Percentiles rank a stretch among this genome's conserved stretches.
Conservation (phyloP, 2,888 invertebrate species). For the Stenchaetothrips biformis region DNA sequence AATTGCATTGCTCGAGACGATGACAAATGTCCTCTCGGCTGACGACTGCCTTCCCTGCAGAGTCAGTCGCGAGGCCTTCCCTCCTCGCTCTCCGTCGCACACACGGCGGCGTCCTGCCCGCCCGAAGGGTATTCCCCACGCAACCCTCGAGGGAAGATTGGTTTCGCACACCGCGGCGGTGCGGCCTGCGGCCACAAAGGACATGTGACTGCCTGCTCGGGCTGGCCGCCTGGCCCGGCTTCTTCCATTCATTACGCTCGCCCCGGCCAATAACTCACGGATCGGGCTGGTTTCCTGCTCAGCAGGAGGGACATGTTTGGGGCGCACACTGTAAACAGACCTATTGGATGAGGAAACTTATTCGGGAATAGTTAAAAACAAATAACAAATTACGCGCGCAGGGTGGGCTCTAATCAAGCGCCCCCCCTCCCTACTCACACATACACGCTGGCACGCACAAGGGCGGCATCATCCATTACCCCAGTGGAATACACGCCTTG, state of each 20-base stretch:
- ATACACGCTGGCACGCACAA: too few relatives aligned
- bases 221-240: background rate
- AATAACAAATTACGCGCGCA: too few relatives aligned
- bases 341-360: too few relatives aligned
- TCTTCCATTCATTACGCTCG: background rate
- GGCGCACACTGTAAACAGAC: background rate
- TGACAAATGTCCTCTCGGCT: conserved; percentile 9
- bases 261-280: background rate
- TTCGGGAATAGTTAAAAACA: too few relatives aligned
- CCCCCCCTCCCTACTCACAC: too few relatives aligned
- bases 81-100: background rate
- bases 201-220: background rate
- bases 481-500: background rate
- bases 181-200: background rate
- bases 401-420: too few relatives aligned
- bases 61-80: background rate
- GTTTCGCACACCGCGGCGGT: background rate
- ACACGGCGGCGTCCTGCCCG: too few relatives aligned
- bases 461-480: background rate
- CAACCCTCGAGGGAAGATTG: background rate
- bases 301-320: background rate
- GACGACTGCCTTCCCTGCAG: background rate
- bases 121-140: background rate
- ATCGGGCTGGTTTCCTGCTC: background rate
- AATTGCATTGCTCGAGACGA: conserved; percentile 21